These are phyloP conservation scores for Polypterus bichir DNA, from an alignment of 2,113 vertebrate genomes.

Conservation along the genomic window DNA sequence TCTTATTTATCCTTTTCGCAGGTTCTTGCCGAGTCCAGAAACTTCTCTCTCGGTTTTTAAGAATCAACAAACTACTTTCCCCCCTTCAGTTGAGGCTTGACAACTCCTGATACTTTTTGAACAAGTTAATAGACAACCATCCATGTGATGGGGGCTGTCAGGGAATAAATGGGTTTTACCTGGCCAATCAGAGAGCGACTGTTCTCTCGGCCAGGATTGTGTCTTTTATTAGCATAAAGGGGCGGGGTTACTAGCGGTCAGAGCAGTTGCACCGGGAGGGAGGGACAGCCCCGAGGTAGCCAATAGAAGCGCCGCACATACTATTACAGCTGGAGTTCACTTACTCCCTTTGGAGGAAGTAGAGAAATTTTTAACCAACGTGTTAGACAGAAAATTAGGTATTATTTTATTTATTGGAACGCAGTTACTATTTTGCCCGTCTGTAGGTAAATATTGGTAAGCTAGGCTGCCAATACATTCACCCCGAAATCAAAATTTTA, in stretches of 20 bases:
- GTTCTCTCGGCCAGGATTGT: conserved; percentile 55
- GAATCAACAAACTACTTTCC: conserved; percentile 81
- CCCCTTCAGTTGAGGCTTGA: conserved; percentile 77
- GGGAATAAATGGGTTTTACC: conserved; percentile 89
- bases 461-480: no score
- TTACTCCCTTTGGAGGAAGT: conserved; percentile 52
- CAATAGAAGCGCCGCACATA: conserved; percentile 58
- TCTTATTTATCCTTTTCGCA: conserved; percentile 27
- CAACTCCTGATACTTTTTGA: conserved; percentile 99
- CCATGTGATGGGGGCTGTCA: conserved; percentile 97
- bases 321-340: conserved; percentile 62
- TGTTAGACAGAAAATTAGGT: conserved; percentile 9
- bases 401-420: conserved; percentile 5
- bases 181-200: conserved; percentile 80
- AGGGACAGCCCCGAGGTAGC: conserved; percentile 46
- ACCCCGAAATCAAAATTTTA: no score
- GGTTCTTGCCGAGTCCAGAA: conserved; percentile 52
- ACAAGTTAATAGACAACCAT: conserved; percentile 99
- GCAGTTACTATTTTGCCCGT: neutral
- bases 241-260: conserved; percentile 60
- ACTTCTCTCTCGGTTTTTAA: conserved; percentile 65
- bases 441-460: no score
- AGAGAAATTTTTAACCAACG: conserved; percentile 40
- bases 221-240: conserved; percentile 69
- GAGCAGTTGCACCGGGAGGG: conserved; percentile 35